Base-by-base conservation (phyloP, 2,797 vertebrate genomes). In the Neoniphon sammara region DNA sequence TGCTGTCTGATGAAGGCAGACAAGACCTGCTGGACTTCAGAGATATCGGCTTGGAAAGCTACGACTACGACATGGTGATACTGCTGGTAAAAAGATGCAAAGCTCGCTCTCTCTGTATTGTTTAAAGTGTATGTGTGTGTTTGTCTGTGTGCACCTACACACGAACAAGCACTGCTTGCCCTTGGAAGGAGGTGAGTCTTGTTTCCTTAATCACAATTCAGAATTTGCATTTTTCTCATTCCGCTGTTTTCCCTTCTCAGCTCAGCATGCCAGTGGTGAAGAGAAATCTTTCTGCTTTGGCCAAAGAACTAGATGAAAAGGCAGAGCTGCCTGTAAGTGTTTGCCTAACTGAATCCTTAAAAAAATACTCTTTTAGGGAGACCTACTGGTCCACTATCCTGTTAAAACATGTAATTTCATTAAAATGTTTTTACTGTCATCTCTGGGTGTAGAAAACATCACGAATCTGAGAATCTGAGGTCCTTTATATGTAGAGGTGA, bases 291-390 rank as follows among this genome's bases (percentile, higher is more conserved):
- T 12, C 18, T 23, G 27, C 18, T 14, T 80, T 84, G 17, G 82
- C 77, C 42, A 27, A 25, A 5, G 30, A 57, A 62, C 66, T 83
- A 56, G 66, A 83, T 17, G 10, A 49, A 44, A 67, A 78, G 59
- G 66, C 77, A 8, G 18, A 62, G 44, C 27, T 47, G 34, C 23
- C 54, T 42, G 77, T 84, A 47, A 60, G 77, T 57, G 21, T 68
- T 18, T 60, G 50, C 23, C 23, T 14, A 3, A 53, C 15, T 17
- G 34, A n/a, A 30, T 42, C 12, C 4, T 14, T 42, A 42, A 42
- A 42, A 11, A 14, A 12, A 42, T 12, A 39, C 9, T 11, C 36
- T 11, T 34, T 34, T 34, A 5, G 31, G 31, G 31, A 34, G 31
- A 34, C 31, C 31, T 7, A 7, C 31, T 34, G 31, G 31, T 34